Base-by-base conservation (phyloP, 2,797 vertebrate genomes). In the Leuciscus waleckii region DNA sequence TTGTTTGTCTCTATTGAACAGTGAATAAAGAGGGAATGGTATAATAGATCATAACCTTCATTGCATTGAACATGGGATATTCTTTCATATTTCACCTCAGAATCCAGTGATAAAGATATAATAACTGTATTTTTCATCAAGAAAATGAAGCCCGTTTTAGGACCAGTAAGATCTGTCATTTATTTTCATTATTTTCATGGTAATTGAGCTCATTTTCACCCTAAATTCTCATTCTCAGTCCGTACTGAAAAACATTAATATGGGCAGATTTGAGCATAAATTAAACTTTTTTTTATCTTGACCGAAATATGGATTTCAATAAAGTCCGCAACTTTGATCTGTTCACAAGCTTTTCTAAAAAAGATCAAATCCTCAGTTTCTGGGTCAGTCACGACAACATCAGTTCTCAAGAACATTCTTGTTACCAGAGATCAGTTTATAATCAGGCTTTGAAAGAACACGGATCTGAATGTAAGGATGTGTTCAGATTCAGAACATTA, bases 311-410 rank as follows among this genome's bases (percentile, higher is more conserved):
- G 54, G 14, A 78, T 61, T 61, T 41, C n/a, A 41, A 68, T 68
- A 68, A 3, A 26, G 56, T 43, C 56, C 29, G 23, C 75, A 41
- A 61, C 23, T 61, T 19, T 78, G 63, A 78, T 78, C 76, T 29
- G 35, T 78, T 43, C 37, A 10, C 56, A 78, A 26, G 76, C 76
- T 63, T 78, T 61, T 37, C 76, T 41, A 9, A 29, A 56, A 29
- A 61, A 26, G 14, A 63, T 26, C 4, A 78, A 78, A 61, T 78
- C 49, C 54, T 77, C 37, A 5, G 14, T 79, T 79, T 79, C 78
- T 79, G 41, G 78, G 78, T 79, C 77, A 79, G 17, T 43, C 5
- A 7, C 43, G 17, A 79, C 77, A 56, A 21, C 39, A 79, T 79
- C 41, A 79, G 32, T 32, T 79, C 61, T 46, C 61, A 16, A n/a